phyloP scores from a whole-genome alignment of 2,797 vertebrate genomes.

The Betta splendens region DNA sequence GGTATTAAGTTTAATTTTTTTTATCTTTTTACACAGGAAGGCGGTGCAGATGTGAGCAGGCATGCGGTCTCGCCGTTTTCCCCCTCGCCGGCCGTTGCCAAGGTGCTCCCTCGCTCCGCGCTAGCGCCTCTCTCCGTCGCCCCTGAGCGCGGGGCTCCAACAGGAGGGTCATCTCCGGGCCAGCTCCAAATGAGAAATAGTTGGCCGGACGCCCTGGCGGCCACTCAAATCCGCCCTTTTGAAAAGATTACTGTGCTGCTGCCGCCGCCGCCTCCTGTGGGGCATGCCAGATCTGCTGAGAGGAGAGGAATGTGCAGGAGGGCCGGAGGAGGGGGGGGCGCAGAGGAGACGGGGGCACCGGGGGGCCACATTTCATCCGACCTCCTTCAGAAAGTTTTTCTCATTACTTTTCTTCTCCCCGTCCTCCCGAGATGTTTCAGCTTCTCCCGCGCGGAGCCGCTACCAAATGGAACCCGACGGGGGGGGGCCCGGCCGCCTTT shows the following conservation, averaged over 20 bases:
- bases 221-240: conserved; percentile 82
- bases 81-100: conserved; percentile 75
- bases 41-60: conserved; percentile 78
- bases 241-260: conserved; percentile 84
- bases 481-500: conserved; percentile 61
- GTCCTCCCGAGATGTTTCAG: conserved; percentile 68
- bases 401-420: conserved; percentile 71
- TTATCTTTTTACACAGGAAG: conserved; percentile 76
- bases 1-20: conserved; percentile 72
- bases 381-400: conserved; percentile 78
- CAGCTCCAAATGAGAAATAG: conserved; percentile 85
- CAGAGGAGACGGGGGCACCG: conserved; percentile 36
- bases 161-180: conserved; percentile 83
- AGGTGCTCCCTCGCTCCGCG: conserved; percentile 74
- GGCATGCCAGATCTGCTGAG: conserved; percentile 79
- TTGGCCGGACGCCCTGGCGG: conserved; percentile 81
- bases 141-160: conserved; percentile 77
- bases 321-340: conserved; percentile 59
- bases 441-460: conserved; percentile 63
- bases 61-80: conserved; percentile 79
- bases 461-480: conserved; percentile 74
- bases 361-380: conserved; percentile 73
- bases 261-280: conserved; percentile 79
- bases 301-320: conserved; percentile 79
- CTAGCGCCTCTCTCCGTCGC: conserved; percentile 78